These are phyloP conservation scores for Drosophila simulans DNA, from an alignment of 1,140 invertebrate genomes.

Conservation along the genomic window DNA sequence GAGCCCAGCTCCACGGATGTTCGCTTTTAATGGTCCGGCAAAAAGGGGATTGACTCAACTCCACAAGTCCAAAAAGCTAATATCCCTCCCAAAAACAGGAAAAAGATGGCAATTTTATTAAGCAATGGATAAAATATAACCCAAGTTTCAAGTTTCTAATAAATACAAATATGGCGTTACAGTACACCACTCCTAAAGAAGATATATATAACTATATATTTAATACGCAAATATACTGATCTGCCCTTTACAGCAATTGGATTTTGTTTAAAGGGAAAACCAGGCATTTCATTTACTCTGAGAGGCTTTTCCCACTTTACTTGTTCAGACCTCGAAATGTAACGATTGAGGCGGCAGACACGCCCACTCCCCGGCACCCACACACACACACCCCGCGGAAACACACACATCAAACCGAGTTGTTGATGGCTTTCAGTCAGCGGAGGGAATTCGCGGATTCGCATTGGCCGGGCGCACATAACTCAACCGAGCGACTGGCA, in stretches of 20 bases:
- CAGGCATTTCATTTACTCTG: conserved; percentile 6
- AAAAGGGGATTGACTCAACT: neutral
- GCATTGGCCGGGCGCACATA: conserved; percentile 31
- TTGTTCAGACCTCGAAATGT: conserved; percentile 13
- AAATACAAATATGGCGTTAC: too few species aligned
- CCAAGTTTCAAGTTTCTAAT: too few species aligned
- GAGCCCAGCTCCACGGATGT: neutral
- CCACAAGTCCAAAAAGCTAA: neutral
- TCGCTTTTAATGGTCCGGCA: neutral
- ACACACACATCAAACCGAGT: conserved; percentile 25
- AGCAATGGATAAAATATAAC: too few species aligned
- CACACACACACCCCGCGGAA: neutral
- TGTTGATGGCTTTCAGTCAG: conserved; percentile 44
- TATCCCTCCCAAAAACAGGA: too few species aligned
- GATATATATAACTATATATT: too few species aligned
- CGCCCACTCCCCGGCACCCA: conserved; percentile 5
- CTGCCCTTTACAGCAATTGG: neutral
- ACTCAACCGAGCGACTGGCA: conserved; percentile 39
- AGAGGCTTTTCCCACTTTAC: neutral
- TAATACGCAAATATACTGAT: too few species aligned
- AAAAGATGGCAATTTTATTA: too few species aligned
- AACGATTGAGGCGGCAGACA: conserved; percentile 35
- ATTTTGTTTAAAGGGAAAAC: conserved; percentile 11
- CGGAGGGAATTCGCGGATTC: conserved; percentile 27
- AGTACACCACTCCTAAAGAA: too few species aligned